Percentiles rank a stretch among this genome's conserved stretches.
Evolutionary conservation across 2,113 vertebrate genomes (phyloP).

Genomic region (Scomber japonicus): DNA sequence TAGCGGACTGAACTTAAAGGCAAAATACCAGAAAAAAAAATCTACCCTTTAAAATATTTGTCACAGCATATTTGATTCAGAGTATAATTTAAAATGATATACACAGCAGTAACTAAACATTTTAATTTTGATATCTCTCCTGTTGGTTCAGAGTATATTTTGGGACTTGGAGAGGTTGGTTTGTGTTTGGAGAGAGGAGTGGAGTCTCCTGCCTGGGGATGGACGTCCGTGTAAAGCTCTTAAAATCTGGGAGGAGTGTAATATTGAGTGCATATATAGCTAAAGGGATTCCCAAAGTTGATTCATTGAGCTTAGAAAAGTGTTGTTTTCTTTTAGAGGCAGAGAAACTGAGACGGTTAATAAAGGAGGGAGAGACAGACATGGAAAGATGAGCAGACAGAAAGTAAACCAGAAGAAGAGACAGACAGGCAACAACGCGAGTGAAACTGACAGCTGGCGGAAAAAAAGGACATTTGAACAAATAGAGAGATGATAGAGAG

Average conservation of each 20-base stretch:
- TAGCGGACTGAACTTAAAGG: too few relatives aligned
- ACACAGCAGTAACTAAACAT: not conserved
- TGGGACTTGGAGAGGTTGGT: conserved; percentile 12
- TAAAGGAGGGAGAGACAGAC: not conserved
- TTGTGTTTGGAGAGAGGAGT: not conserved
- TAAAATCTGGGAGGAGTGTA: conserved; percentile 24
- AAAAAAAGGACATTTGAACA: not conserved
- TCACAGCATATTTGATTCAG: not conserved
- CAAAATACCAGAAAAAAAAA: too few relatives aligned
- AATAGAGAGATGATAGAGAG: conserved; percentile 19
- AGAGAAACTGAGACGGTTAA: conserved; percentile 11
- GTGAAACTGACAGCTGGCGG: not conserved
- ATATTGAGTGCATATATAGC: conserved; percentile 20
- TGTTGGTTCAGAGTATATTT: not conserved
- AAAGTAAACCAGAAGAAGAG: conserved; percentile 11
- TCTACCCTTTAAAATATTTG: too few relatives aligned
- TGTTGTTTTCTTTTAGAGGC: not conserved
- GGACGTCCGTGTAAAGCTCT: conserved; percentile 36
- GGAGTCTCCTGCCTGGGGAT: conserved; percentile 26
- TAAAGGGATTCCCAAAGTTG: conserved; percentile 20
- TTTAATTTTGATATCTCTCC: not conserved
- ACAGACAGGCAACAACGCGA: not conserved
- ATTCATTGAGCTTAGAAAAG: not conserved
- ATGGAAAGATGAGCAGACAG: conserved; percentile 22
- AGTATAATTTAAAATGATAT: not conserved